Conservation (phyloP, 2,888 invertebrate genomes). For the Drosophila stalkeri region DNA sequence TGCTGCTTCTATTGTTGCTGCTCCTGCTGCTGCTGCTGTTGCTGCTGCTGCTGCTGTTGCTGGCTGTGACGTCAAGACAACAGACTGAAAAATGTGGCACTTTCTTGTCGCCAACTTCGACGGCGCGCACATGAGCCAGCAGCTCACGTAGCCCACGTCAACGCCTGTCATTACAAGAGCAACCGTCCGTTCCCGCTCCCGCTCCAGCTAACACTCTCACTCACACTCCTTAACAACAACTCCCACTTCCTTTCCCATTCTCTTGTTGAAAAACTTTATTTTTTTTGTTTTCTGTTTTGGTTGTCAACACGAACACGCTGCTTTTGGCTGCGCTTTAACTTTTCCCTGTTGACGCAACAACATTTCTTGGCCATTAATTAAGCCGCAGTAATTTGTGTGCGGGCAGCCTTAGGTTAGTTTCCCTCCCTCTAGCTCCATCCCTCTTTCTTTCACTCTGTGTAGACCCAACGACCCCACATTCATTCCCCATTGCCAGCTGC, state of each 20-base stretch:
- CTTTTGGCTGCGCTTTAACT: conserved; percentile 53
- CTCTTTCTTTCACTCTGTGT: not conserved
- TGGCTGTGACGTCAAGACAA: conserved; percentile 50
- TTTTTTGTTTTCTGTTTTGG: conserved; percentile 7
- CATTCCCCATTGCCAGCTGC: conserved; percentile 1
- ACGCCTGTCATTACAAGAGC: conserved; percentile 42
- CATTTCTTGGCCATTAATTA: conserved; percentile 75
- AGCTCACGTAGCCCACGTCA: conserved; percentile 59
- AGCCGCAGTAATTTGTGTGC: conserved; percentile 67
- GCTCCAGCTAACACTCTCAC: too few species aligned
- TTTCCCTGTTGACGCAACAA: conserved; percentile 60
- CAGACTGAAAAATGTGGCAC: conserved; percentile 57
- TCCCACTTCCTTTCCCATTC: not conserved
- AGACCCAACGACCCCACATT: not conserved
- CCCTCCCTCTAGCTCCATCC: too few species aligned
- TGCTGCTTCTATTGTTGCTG: too few species aligned
- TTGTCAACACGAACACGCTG: conserved; percentile 68
- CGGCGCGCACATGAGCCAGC: conserved; percentile 19
- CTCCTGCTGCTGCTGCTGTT: conserved; percentile 3
- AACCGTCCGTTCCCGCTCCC: not conserved
- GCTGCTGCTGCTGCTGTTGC: conserved; percentile 14
- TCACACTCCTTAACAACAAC: not conserved
- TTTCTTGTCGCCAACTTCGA: conserved; percentile 33
- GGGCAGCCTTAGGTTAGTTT: conserved; percentile 18
- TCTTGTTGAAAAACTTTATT: conserved; percentile 47